phyloP scores from a whole-genome alignment of 1,140 invertebrate genomes.

The Venustaconcha ellipsiformis region DNA sequence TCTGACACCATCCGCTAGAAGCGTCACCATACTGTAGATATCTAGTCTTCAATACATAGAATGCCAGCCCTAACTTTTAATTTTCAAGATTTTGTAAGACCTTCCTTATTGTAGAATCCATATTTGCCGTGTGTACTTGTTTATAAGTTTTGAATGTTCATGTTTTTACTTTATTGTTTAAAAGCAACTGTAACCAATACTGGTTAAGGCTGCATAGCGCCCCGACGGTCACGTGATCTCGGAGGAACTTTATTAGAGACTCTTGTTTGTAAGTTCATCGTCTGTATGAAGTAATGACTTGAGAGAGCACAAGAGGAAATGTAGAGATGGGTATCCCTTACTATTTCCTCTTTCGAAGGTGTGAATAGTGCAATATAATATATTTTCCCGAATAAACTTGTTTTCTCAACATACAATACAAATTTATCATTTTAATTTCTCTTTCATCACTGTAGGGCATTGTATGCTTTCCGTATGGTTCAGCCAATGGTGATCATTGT shows the following conservation, averaged over 20 bases:
- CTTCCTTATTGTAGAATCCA: conserved; percentile 29
- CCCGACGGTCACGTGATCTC: conserved; percentile 3
- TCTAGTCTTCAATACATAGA: neutral
- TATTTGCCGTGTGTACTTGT: conserved; percentile 37
- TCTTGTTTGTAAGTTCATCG: conserved; percentile 15
- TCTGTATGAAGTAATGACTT: conserved; percentile 7
- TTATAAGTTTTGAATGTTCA: conserved; percentile 31
- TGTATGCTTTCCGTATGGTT: no score
- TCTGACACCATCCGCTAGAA: no score
- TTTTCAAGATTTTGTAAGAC: conserved; percentile 32
- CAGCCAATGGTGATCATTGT: no score
- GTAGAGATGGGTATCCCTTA: conserved; percentile 45
- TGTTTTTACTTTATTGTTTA: conserved; percentile 29
- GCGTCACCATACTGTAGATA: conserved; percentile 7
- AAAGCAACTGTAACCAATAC: conserved; percentile 40
- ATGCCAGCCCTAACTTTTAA: neutral
- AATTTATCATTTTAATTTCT: conserved; percentile 1
- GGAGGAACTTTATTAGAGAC: conserved; percentile 10
- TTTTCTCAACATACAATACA: conserved; percentile 10
- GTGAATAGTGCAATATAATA: conserved; percentile 44
- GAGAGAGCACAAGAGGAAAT: conserved; percentile 37
- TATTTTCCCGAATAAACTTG: conserved; percentile 43
- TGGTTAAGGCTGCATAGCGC: conserved; percentile 43
- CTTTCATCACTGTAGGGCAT: no score
- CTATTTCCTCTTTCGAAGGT: conserved; percentile 41